phyloP scores from a whole-genome alignment of 2,113 vertebrate genomes.

The Hiodon tergisus region DNA sequence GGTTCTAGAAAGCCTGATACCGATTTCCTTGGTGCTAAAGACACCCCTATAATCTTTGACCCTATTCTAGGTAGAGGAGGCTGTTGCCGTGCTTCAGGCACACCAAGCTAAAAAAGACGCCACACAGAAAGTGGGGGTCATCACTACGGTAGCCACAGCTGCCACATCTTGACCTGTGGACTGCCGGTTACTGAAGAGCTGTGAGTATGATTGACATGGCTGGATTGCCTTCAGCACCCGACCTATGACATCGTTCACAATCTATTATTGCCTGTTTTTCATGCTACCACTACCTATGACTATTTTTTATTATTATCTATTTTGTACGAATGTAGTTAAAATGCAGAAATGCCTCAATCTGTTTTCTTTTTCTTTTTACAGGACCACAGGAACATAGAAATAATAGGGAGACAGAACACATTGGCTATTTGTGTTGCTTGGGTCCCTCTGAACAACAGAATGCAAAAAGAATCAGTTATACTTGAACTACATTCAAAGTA shows the following conservation, averaged over 20 bases:
- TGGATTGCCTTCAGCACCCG: too few relatives aligned
- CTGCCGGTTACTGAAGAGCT: not conserved
- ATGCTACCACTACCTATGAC: too few relatives aligned
- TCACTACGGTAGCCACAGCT: conserved; percentile 72
- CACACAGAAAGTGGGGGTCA: conserved; percentile 86
- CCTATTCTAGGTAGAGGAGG: conserved; percentile 84
- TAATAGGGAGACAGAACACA: conserved; percentile 30
- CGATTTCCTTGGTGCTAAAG: too few relatives aligned
- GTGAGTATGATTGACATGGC: not conserved
- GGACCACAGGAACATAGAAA: conserved; percentile 27
- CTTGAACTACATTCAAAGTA: conserved; percentile 31
- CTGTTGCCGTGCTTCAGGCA: conserved; percentile 92
- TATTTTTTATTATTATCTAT: too few relatives aligned
- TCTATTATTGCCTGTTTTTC: too few relatives aligned
- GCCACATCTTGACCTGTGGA: conserved; percentile 77
- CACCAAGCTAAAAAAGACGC: conserved; percentile 98
- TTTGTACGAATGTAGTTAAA: too few relatives aligned
- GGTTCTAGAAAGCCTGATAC: too few relatives aligned
- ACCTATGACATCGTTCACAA: too few relatives aligned
- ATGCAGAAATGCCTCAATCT: too few relatives aligned
- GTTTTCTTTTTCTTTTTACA: conserved; percentile 36
- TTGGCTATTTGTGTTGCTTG: conserved; percentile 23
- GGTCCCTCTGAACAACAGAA: conserved; percentile 33
- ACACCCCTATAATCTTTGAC: not conserved
- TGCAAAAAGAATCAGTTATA: conserved; percentile 32